phyloP scores from a whole-genome alignment of 2,797 vertebrate genomes.

The Mallotus villosus region DNA sequence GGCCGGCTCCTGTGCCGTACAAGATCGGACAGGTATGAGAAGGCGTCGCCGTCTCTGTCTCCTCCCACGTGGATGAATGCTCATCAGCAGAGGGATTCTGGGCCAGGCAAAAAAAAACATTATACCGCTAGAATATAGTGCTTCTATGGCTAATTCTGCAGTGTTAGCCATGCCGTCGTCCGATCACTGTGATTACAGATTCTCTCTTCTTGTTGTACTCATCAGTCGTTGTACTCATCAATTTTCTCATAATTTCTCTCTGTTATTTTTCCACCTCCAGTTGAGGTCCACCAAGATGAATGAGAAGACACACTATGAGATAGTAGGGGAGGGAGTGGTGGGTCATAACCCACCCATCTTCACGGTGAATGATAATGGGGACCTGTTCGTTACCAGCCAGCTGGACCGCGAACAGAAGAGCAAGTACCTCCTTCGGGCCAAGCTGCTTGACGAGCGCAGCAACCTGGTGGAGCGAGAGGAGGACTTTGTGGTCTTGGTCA shows the following conservation, averaged over 20 bases:
- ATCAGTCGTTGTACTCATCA: too few relatives aligned
- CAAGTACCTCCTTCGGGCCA: slow-evolving; percentile 62
- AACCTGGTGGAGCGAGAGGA: slow-evolving; percentile 53
- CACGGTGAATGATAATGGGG: slow-evolving; percentile 61
- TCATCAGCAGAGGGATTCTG: too few relatives aligned
- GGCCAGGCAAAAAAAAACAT: too few relatives aligned
- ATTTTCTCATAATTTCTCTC: not conserved
- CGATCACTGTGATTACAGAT: too few relatives aligned
- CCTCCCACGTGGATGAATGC: too few relatives aligned
- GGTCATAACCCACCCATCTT: slow-evolving; percentile 60
- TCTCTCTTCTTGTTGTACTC: too few relatives aligned
- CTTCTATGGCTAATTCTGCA: too few relatives aligned
- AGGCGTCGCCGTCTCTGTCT: not conserved
- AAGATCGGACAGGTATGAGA: slow-evolving; percentile 68
- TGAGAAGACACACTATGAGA: slow-evolving; percentile 44
- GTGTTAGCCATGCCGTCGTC: too few relatives aligned
- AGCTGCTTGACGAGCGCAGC: slow-evolving; percentile 50
- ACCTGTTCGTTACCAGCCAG: slow-evolving; percentile 59
- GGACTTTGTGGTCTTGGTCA: slow-evolving; percentile 65
- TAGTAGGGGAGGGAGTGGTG: slow-evolving; percentile 69
- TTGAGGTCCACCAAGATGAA: slow-evolving; percentile 57
- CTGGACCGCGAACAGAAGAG: slow-evolving; percentile 75
- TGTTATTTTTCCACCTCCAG: slow-evolving; percentile 46
- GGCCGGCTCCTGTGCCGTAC: not conserved
- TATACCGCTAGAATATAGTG: too few relatives aligned